Evolutionary conservation across 2,113 vertebrate species (phyloP).

Genomic region (Felis catus): F.catus_Fca126_mat1.0 CM031417.1:28234001-28234500

Average conservation of each 20-base stretch:
- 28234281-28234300: no score
- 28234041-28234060: not conserved
- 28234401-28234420: not conserved
- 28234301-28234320: not conserved
- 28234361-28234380: not conserved
- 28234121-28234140: not conserved
- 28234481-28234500: not conserved
- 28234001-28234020: not conserved
- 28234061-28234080: not conserved
- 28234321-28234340: not conserved
- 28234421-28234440: not conserved
- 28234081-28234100: not conserved
- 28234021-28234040: not conserved
- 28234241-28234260: not conserved
- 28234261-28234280: not conserved
- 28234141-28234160: not conserved
- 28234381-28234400: not conserved
- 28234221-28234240: not conserved
- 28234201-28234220: not conserved
- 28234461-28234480: not conserved
- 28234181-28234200: not conserved
- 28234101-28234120: not conserved
- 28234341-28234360: not conserved
- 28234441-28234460: not conserved
- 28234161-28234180: not conserved